A percentile compares a stretch with the other conserved stretches of the same genome.
Evolutionary conservation across 2,113 vertebrate species (phyloP).

Genomic region (Rhynchopsitta pachyrhyncha): DNA sequence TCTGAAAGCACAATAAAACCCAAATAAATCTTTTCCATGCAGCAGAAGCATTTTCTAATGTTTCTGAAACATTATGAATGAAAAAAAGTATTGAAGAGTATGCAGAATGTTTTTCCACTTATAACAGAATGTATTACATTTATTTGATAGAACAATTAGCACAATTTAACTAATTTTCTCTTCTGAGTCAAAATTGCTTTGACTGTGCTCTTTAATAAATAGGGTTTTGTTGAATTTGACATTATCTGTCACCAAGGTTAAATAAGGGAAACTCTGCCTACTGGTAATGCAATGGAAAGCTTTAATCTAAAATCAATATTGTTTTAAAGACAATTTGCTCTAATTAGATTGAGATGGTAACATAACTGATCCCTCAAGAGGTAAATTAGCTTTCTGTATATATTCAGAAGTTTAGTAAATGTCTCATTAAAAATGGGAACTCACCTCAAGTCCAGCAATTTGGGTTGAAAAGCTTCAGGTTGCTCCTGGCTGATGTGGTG

Average conservation of each 20-base stretch:
- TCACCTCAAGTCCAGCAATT: background rate
- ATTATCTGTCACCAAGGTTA: constrained; percentile 48
- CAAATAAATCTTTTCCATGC: background rate
- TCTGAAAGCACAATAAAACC: background rate
- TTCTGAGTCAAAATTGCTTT: background rate
- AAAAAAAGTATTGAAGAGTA: background rate
- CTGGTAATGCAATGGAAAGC: constrained; percentile 59
- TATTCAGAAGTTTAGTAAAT: constrained; percentile 30
- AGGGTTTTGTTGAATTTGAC: background rate
- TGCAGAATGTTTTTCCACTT: background rate
- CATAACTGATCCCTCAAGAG: constrained; percentile 36
- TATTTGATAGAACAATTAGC: constrained; percentile 14
- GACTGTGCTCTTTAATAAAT: background rate
- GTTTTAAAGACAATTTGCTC: constrained; percentile 73
- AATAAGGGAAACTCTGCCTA: constrained; percentile 31
- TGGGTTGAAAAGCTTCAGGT: background rate
- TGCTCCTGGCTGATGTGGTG: background rate
- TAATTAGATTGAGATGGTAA: constrained; percentile 68
- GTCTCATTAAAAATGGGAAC: background rate
- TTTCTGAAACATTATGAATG: background rate
- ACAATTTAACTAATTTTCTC: constrained; percentile 11
- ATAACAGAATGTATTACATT: background rate
- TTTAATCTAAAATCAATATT: constrained; percentile 76
- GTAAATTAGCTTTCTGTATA: constrained; percentile 37
- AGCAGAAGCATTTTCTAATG: background rate